Conservation (phyloP, 2,888 invertebrate species). For the Byasa hedistus region DNA sequence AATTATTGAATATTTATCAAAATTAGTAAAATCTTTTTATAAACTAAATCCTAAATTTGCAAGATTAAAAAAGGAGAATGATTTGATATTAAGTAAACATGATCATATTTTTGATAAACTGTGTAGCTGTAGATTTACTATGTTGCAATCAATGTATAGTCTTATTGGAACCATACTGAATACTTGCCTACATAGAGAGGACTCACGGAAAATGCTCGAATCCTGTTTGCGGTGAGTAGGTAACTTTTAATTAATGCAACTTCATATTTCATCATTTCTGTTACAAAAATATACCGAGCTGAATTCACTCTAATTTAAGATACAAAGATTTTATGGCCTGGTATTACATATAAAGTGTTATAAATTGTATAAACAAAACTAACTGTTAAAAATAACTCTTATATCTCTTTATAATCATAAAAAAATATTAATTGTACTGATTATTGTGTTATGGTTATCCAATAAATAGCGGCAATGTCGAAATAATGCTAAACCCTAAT, state of each 20-base stretch:
- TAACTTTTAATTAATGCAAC: conserved; percentile 7
- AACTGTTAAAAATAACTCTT: no score
- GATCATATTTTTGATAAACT: conserved; percentile 75
- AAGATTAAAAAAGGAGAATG: conserved; percentile 66
- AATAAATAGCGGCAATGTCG: no score
- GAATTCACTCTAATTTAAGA: no score
- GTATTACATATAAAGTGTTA: no score
- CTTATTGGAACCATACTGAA: conserved; percentile 76
- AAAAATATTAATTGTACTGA: no score
- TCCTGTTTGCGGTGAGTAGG: conserved; percentile 77
- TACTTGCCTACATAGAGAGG: conserved; percentile 78
- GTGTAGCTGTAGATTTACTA: conserved; percentile 76
- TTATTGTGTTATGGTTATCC: no score
- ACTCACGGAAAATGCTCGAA: conserved; percentile 78
- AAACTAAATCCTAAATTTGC: conserved; percentile 75
- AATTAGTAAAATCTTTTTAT: conserved; percentile 75
- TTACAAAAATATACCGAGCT: no score
- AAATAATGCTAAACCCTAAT: no score
- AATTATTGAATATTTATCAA: conserved; percentile 76
- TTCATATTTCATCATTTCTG: background rate
- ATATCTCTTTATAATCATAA: no score
- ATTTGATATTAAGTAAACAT: conserved; percentile 66
- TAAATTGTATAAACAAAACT: no score
- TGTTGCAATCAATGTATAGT: conserved; percentile 76
- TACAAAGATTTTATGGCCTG: no score